Evolutionary conservation across 1,140 invertebrate genomes (phyloP).

Genomic region (Listronotus bonariensis): DNA sequence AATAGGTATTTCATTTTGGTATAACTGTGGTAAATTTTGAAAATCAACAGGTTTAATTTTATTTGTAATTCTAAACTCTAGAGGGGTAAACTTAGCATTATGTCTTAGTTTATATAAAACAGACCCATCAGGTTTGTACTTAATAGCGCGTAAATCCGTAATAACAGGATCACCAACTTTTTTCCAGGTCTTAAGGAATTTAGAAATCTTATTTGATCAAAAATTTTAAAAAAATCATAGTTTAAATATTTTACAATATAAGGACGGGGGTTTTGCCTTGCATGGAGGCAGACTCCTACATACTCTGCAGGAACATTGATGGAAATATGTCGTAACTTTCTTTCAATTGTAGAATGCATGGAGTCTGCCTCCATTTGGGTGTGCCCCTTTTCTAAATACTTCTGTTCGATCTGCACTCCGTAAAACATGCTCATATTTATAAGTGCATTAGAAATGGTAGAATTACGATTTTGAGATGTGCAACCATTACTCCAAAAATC

Average conservation of each 20-base stretch:
- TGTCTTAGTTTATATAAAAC: too few species aligned
- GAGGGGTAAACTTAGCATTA: too few species aligned
- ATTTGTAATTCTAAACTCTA: too few species aligned
- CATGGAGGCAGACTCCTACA: not conserved
- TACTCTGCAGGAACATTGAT: conserved; percentile 18
- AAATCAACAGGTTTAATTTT: too few species aligned
- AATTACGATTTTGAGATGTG: conserved; percentile 10
- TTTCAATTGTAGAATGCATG: not conserved
- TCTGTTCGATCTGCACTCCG: conserved; percentile 12
- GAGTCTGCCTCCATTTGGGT: conserved; percentile 18
- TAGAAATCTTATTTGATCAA: not conserved
- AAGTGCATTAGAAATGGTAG: conserved; percentile 14
- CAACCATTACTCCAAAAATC: not conserved
- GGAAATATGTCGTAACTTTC: conserved; percentile 2
- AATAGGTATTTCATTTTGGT: too few species aligned
- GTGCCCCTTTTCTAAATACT: conserved; percentile 12
- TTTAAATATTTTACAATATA: not conserved
- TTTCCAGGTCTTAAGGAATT: not conserved
- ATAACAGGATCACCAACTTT: not conserved
- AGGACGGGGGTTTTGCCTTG: not conserved
- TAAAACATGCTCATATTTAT: conserved; percentile 7
- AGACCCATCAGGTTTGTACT: too few species aligned
- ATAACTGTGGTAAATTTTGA: too few species aligned
- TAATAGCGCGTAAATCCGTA: too few species aligned
- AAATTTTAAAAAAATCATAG: conserved; percentile 1